phyloP scores from a whole-genome alignment of 2,888 invertebrate species.

The Eudemis profundana region DNA sequence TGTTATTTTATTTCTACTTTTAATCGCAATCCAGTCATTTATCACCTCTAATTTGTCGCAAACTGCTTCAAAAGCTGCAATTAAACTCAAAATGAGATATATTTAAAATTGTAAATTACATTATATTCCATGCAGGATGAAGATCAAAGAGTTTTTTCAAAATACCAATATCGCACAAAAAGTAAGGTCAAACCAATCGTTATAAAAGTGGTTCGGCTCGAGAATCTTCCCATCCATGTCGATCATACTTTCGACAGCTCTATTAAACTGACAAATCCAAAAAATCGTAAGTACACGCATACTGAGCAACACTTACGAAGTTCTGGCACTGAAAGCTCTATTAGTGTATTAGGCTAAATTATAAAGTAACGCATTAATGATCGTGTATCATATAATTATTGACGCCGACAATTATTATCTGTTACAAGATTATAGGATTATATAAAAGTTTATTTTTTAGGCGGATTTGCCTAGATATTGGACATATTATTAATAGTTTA shows the following conservation, averaged over 20 bases:
- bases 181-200: constrained; percentile 23
- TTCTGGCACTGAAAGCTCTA: constrained; percentile 52
- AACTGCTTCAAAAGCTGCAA: not conserved
- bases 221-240: constrained; percentile 53
- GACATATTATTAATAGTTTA: not conserved
- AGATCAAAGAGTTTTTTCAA: constrained; percentile 4
- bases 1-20: too few species aligned
- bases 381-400: constrained; percentile 57
- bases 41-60: not conserved
- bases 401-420: constrained; percentile 49
- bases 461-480: not conserved
- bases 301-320: constrained; percentile 4
- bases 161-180: constrained; percentile 34
- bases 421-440: constrained; percentile 40
- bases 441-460: constrained; percentile 24
- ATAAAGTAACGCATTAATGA: constrained; percentile 56
- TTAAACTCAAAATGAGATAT: not conserved
- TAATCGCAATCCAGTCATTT: not conserved
- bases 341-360: constrained; percentile 56
- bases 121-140: not conserved
- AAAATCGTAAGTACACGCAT: not conserved
- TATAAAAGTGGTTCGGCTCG: constrained; percentile 9
- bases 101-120: too few species aligned
- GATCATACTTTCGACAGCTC: constrained; percentile 46
- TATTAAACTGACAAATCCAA: not conserved